These are phyloP conservation scores for Adelosebastes latens DNA, from an alignment of 2,797 vertebrate genomes.

Conservation along the genomic window DNA sequence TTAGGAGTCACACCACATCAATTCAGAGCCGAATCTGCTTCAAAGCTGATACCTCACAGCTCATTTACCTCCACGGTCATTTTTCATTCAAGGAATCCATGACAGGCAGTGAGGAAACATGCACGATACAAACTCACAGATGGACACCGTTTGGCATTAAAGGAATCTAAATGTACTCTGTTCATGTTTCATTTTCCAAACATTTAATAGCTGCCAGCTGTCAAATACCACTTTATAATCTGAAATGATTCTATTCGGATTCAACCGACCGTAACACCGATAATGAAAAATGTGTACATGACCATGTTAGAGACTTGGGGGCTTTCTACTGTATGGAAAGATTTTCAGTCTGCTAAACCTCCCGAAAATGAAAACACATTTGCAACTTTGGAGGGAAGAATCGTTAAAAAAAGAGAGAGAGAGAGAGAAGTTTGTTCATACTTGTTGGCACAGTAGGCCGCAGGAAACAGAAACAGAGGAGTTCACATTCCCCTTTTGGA, in stretches of 20 bases:
- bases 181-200: conserved; percentile 22
- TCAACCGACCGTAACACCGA: conserved; percentile 1
- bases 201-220: conserved; percentile 36
- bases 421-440: conserved; percentile 47
- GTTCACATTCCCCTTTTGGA: conserved; percentile 64
- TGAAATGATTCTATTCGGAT: conserved; percentile 2
- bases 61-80: conserved; percentile 71
- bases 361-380: conserved; percentile 60
- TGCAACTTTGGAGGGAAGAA: conserved; percentile 23
- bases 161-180: conserved; percentile 28
- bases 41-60: conserved; percentile 68
- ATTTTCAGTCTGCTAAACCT: conserved; percentile 51
- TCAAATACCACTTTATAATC: conserved; percentile 22
- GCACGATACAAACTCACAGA: conserved; percentile 39
- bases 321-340: conserved; percentile 22
- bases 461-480: conserved; percentile 64
- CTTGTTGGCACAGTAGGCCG: conserved; percentile 48
- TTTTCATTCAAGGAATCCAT: conserved; percentile 56
- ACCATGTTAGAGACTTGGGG: not conserved
- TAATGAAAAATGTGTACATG: conserved; percentile 14
- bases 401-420: not conserved
- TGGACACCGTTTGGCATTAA: conserved; percentile 25
- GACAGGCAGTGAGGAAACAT: conserved; percentile 43
- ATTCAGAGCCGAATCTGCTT: conserved; percentile 57
- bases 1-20: conserved; percentile 71